Evolutionary conservation across 2,797 vertebrate genomes (phyloP).

Genomic region (Coregonus ussuriensis): DNA sequence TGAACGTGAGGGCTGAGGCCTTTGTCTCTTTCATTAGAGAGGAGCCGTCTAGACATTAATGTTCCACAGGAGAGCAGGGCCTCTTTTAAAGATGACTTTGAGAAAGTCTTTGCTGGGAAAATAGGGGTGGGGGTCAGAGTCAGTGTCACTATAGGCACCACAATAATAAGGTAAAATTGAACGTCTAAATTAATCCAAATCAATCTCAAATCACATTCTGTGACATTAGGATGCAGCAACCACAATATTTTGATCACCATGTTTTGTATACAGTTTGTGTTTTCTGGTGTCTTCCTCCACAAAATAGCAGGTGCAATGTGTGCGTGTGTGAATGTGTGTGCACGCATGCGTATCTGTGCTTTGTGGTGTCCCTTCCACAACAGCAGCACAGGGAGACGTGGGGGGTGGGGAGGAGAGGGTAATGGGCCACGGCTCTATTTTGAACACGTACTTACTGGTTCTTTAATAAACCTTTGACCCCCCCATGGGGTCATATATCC

Average conservation of each 20-base stretch:
- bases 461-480: constrained; percentile 71
- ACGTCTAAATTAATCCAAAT: too few relatives aligned
- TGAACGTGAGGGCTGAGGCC: constrained; percentile 52
- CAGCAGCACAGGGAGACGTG: constrained; percentile 42
- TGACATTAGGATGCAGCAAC: too few relatives aligned
- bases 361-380: neutral
- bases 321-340: neutral
- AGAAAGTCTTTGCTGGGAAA: constrained; percentile 45
- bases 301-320: constrained; percentile 33
- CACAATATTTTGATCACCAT: too few relatives aligned
- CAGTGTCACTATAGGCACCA: constrained; percentile 19
- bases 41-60: constrained; percentile 66
- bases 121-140: constrained; percentile 20
- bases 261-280: neutral
- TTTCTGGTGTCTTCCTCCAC: constrained; percentile 4
- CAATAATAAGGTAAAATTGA: too few relatives aligned
- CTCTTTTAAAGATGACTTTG: constrained; percentile 55
- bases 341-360: constrained; percentile 13
- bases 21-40: constrained; percentile 51
- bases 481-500: constrained; percentile 56
- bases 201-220: too few relatives aligned
- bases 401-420: constrained; percentile 46
- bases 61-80: constrained; percentile 50
- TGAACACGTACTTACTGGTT: constrained; percentile 64
- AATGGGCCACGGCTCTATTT: constrained; percentile 66